Base-by-base conservation (phyloP, 2,888 invertebrate species). In the Eudemis profundana region DNA sequence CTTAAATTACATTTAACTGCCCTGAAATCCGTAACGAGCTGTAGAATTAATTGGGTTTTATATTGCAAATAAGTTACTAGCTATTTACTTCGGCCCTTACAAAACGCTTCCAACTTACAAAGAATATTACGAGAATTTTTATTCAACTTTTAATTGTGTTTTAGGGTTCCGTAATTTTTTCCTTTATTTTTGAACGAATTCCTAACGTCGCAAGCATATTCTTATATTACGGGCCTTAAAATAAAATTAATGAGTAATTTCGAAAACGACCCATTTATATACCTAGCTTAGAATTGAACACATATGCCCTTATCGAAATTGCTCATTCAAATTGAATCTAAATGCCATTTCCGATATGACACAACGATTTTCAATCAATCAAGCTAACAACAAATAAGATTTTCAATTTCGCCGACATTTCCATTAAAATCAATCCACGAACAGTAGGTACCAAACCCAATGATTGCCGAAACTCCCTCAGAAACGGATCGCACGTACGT, bases 1-100 rank as follows among this genome's bases (percentile, higher is more conserved):
- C 42, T 21, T 21, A 57, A 46, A 57, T 57, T 44, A 14, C 8
- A 44, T 33, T 46, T 46, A 57, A 57, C 19, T 36, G 14, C 46
- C 33, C 12, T 33, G 14, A 29, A 17, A 10, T 14, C 27, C 15
- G 17, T 57, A 14, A 46, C 46, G 33, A 57, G 33, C 44, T 14
- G 33, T 46, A 21, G 19, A 10, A 46, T 57, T 33, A 36, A 57
- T 46, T 57, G 14, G 8, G 29, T 33, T 29, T 12, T 21, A 44
- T 56, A 27, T 17, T 44, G 10, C 42, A 33, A 15, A 27, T 14
- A 5, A 40, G 14, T 2, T 14, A n/a, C n/a, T 5, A 4, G 40
- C n/a, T 2, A n/a, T 14, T 40, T 14, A n/a, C n/a, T 15, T 40
- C n/a, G 14, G n/a, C n/a, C n/a, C n/a, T n/a, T n/a, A 15, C 7